These are phyloP conservation scores for Brachionichthys hirsutus DNA, from an alignment of 2,113 vertebrate species.

Conservation along the genomic window DNA sequence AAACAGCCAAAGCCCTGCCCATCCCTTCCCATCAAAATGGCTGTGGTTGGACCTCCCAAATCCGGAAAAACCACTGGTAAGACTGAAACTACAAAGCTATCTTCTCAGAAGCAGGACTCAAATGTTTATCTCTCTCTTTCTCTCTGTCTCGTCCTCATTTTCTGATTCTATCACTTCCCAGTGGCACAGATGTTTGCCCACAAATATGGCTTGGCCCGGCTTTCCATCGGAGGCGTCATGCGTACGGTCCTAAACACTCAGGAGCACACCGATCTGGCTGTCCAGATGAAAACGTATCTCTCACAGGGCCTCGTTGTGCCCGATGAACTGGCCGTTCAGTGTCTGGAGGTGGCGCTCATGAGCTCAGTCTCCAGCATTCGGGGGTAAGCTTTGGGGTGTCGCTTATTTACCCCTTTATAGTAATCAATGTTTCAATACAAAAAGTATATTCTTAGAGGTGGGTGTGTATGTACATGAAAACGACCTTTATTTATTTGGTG, in stretches of 20 bases:
- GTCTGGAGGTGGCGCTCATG: constrained; percentile 86
- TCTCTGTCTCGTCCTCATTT: not conserved
- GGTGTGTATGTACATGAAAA: too few species aligned
- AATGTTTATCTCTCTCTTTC: not conserved
- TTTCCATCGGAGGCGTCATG: constrained; percentile 85
- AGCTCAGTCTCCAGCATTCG: constrained; percentile 74
- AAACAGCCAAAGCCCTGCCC: constrained; percentile 82
- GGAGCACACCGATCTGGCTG: constrained; percentile 77
- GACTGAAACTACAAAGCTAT: not conserved
- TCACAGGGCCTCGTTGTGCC: constrained; percentile 81
- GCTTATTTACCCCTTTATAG: not conserved
- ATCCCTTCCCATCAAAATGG: constrained; percentile 83
- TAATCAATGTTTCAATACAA: constrained; percentile 3
- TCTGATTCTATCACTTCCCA: constrained; percentile 49
- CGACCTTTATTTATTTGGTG: constrained; percentile 13
- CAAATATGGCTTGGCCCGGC: constrained; percentile 79
- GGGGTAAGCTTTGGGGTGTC: constrained; percentile 60
- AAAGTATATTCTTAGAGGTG: not conserved
- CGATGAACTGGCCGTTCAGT: constrained; percentile 86
- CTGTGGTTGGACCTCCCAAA: constrained; percentile 88
- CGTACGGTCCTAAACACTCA: constrained; percentile 75
- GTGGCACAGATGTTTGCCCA: constrained; percentile 84
- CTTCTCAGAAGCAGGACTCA: not conserved
- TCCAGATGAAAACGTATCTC: constrained; percentile 79
- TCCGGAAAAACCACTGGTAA: constrained; percentile 94